Conservation (phyloP, 2,113 vertebrate species). For the Microcebus murinus region DNA sequence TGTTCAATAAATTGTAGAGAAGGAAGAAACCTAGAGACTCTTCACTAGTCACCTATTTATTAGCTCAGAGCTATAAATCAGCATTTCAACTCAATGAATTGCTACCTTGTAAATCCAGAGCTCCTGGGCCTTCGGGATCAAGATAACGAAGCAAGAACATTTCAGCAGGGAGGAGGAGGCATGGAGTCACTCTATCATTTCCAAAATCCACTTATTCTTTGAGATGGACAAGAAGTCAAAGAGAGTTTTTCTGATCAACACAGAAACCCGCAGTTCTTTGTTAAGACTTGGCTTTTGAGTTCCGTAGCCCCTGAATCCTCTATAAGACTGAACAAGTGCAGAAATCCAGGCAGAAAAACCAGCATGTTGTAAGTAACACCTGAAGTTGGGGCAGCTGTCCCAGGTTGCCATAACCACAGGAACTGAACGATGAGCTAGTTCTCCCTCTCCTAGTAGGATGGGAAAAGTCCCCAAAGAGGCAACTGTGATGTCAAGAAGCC, state of each 20-base stretch:
- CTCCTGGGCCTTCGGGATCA: neutral
- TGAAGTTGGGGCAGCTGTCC: neutral
- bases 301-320: neutral
- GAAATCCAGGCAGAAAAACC: neutral
- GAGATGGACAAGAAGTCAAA: neutral
- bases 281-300: neutral
- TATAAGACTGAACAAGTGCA: neutral
- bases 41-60: neutral
- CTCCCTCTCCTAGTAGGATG: neutral
- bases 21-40: neutral
- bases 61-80: constrained; percentile 11
- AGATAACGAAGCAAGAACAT: neutral
- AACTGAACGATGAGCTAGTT: neutral
- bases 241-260: neutral
- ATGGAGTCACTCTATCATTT: neutral
- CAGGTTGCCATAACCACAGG: neutral
- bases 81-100: constrained; percentile 16
- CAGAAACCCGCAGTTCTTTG: neutral
- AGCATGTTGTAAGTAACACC: neutral
- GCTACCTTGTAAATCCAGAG: neutral
- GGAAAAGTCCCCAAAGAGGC: neutral
- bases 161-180: neutral
- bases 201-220: neutral
- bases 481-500: neutral
- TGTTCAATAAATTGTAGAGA: neutral